Evolutionary conservation across 2,888 invertebrate species (phyloP), one percentile per base, ranked within the genome.

Genomic region (Drosophila paramelanica): DNA sequence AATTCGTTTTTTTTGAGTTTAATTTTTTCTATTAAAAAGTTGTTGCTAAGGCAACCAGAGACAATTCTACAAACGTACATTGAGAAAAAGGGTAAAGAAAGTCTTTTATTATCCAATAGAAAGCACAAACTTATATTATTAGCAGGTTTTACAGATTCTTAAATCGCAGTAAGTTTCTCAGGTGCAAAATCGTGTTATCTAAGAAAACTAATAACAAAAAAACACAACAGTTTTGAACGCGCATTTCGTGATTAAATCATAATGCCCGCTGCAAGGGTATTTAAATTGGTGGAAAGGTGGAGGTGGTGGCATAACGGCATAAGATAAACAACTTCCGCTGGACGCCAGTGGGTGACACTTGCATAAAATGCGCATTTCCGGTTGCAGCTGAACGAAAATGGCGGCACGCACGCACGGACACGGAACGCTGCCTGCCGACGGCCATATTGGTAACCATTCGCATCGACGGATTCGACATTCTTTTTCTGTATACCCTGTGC

Each of bases 281-380:
- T 10, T 8, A 20, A n/a, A 20, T 10, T 46, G 3, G 25, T 36
- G 36, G 13, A 13, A 13, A 36, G 11, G 11, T 36, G 11, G 11
- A 11, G 36, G 13, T 7, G 25, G 14, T 17, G 49, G 36, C 73
- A 17, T 17, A 53, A 47, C 39, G 42, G 67, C 67, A 62, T 50
- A 77, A 81, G 81, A 81, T 79, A 74, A 81, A 81, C 79, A 77
- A 68, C 81, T 81, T 81, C 81, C 81, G 74, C 5, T 71, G 64
- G 25, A 55, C 52, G 78, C 67, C 78, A 67, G 52, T 51, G 67
- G 72, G 46, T 69, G 81, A 72, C 78, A 78, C 67, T 79, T 72
- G 78, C 81, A 78, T 75, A 75, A 75, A 78, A 78, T 78, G 75
- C 67, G 68, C 62, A 72, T 75, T 75, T 78, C 79, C 81, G 75